phyloP scores from a whole-genome alignment of 1,140 invertebrate genomes.

The Artemia franciscana region DNA sequence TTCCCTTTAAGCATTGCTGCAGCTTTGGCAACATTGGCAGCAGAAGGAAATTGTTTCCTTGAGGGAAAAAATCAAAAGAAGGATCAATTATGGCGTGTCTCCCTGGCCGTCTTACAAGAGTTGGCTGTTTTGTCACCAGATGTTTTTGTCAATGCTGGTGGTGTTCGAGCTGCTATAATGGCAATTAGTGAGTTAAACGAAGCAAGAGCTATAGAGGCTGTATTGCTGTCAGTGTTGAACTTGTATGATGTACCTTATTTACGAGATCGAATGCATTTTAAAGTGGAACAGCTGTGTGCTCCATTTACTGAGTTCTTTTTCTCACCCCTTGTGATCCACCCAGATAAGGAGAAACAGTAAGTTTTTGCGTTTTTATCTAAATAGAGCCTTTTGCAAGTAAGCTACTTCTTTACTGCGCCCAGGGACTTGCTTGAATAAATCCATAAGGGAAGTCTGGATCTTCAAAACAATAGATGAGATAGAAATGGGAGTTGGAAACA shows the following conservation, averaged over 20 bases:
- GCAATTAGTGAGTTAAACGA: background rate
- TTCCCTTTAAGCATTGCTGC: background rate
- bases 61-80: background rate
- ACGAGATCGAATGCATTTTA: background rate
- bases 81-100: background rate
- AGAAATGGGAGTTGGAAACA: too few relatives aligned
- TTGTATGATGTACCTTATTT: background rate
- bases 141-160: background rate
- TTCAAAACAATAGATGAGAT: too few relatives aligned
- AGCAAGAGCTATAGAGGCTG: background rate
- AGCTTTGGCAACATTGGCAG: background rate
- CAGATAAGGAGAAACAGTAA: background rate
- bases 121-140: background rate
- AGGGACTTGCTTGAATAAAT: too few relatives aligned
- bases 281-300: background rate
- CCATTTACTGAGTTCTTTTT: background rate
- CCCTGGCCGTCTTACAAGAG: background rate
- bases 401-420: too few relatives aligned
- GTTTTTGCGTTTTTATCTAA: too few relatives aligned
- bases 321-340: background rate
- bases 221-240: background rate
- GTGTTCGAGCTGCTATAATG: background rate
- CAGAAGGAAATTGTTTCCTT: background rate
- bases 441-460: too few relatives aligned
- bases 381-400: too few relatives aligned